Evolutionary conservation across 2,888 invertebrate genomes (phyloP), one percentile per base, ranked within the genome.

Genomic region (Nezara viridula): DNA sequence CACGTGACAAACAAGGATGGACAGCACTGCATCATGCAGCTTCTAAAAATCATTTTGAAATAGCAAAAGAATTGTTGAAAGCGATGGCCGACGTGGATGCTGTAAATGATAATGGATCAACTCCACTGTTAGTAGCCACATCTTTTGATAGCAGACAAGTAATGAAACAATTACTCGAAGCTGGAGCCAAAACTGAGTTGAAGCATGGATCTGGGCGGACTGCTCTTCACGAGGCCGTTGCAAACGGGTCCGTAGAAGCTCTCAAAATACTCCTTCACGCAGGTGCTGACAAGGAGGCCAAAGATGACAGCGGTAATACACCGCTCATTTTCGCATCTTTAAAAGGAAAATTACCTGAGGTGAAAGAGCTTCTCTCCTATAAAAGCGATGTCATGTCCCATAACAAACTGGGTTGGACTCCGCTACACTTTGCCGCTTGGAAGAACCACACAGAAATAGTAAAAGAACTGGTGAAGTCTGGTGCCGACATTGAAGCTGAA

Each of bases 151-250:
- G 60, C 27, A 60, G 14, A 27, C 14, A 12, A 4, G 60, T 60
- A 0, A 60, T 60, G 60, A 16, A 60, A 32, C 60, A 16, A 60
- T 60, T 60, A 32, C 27, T 60, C 27, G 16, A 27, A 27, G 27
- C 27, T 2, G 27, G 60, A 5, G 60, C 60, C 14, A 60, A 14
- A 1, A 60, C 27, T 32, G 60, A 32, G 60, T 27, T 16, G 60
- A 94, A 96, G 24, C 98, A 98, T 93, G 92, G 94, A 47, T 93
- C 97, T 85, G 98, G 98, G 87, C 98, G 98, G 98, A 97, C 97
- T 24, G 95, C 97, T 49, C 94, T 98, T 50, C 97, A 97, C 93
- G 95, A 96, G 86, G 98, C 98, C 55, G 96, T 96, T 19, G 96
- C 97, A 66, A 97, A 96, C 93, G 95, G 95, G 90, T 95, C 95